Conservation (phyloP, 2,797 vertebrate species). For the Meda fulgida region DNA sequence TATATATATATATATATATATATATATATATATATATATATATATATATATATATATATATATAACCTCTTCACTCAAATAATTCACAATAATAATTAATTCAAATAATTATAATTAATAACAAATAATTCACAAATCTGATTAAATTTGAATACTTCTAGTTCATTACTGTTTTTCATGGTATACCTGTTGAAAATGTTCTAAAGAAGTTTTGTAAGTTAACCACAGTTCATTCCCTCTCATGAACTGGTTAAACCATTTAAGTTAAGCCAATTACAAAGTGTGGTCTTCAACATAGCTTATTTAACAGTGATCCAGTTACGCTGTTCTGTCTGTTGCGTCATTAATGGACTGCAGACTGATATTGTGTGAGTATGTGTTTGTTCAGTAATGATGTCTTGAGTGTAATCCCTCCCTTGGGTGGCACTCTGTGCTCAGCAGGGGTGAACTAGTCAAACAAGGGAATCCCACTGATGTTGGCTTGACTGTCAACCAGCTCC, state of each 20-base stretch:
- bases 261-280: neutral
- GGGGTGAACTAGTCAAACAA: constrained; percentile 39
- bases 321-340: neutral
- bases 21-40: too few species aligned
- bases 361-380: constrained; percentile 41
- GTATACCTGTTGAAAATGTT: neutral
- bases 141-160: neutral
- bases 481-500: constrained; percentile 25
- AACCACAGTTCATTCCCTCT: neutral
- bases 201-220: neutral
- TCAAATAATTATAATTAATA: too few species aligned
- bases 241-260: constrained; percentile 4
- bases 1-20: too few species aligned
- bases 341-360: constrained; percentile 29
- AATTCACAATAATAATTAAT: too few species aligned
- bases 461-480: constrained; percentile 33
- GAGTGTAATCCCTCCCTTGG: constrained; percentile 35
- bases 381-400: constrained; percentile 39
- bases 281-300: neutral
- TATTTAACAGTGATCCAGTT: neutral
- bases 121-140: too few species aligned
- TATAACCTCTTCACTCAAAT: too few species aligned
- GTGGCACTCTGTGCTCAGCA: constrained; percentile 36
- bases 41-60: too few species aligned
- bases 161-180: neutral